Conservation (phyloP, 2,888 invertebrate genomes). For the Phaedon cochleariae region DNA sequence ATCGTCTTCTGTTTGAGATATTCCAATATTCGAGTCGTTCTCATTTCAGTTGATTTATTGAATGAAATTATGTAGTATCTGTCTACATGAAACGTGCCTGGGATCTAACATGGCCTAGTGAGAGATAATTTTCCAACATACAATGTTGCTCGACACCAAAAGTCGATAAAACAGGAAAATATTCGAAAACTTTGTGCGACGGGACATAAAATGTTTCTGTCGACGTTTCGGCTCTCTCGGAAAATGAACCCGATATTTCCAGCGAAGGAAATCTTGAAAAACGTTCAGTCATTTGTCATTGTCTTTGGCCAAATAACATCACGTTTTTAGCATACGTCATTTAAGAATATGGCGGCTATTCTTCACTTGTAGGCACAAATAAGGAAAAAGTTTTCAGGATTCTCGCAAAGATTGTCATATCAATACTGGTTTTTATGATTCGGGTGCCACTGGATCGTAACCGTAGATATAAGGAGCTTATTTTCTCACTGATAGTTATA, state of each 20-base stretch:
- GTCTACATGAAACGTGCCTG: conserved; percentile 40
- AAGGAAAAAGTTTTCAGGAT: conserved; percentile 52
- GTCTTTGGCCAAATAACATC: conserved; percentile 52
- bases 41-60: conserved; percentile 43
- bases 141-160: conserved; percentile 46
- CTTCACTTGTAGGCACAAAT: conserved; percentile 51
- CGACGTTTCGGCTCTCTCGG: conserved; percentile 40
- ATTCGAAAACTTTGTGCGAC: conserved; percentile 46
- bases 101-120: conserved; percentile 41
- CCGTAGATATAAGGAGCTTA: conserved; percentile 9
- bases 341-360: conserved; percentile 52
- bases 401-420: conserved; percentile 52
- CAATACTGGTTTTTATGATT: conserved; percentile 48
- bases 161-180: conserved; percentile 49
- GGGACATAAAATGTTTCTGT: conserved; percentile 45
- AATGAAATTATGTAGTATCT: conserved; percentile 40
- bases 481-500: conserved; percentile 17
- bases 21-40: conserved; percentile 26
- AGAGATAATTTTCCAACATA: conserved; percentile 43
- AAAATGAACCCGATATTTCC: conserved; percentile 45
- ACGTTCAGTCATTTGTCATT: conserved; percentile 52
- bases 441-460: conserved; percentile 25
- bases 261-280: conserved; percentile 44
- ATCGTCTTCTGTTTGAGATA: neutral
- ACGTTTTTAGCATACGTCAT: conserved; percentile 53